Evolutionary conservation across 2,113 vertebrate species (phyloP).

Genomic region (Mugil cephalus): DNA sequence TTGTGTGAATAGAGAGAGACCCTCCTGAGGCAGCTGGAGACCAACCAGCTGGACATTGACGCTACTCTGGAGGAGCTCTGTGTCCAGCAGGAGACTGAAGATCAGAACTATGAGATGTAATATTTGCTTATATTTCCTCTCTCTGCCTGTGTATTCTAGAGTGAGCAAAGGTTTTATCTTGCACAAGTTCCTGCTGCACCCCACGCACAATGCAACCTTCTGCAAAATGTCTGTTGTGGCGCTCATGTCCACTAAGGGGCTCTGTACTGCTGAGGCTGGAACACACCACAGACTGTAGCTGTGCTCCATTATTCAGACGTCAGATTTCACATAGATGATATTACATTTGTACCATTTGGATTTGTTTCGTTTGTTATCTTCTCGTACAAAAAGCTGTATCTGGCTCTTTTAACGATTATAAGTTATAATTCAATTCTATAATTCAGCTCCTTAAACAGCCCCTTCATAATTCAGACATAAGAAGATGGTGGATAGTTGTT

Average conservation of each 20-base stretch:
- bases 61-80: conserved; percentile 96
- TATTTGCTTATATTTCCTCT: not conserved
- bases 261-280: not conserved
- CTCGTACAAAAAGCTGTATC: no score
- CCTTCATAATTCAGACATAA: not conserved
- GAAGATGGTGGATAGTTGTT: not conserved
- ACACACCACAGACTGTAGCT: not conserved
- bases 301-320: not conserved
- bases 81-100: conserved; percentile 97
- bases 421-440: no score
- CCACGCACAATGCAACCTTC: not conserved
- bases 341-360: conserved; percentile 1
- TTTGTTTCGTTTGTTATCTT: no score
- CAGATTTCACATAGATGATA: conserved; percentile 17
- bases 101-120: conserved; percentile 98
- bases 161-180: not conserved
- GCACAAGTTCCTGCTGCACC: not conserved
- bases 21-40: conserved; percentile 95
- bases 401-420: no score
- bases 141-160: not conserved
- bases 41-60: conserved; percentile 97
- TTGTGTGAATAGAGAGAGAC: conserved; percentile 89
- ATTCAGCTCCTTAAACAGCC: no score
- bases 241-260: not conserved
- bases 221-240: not conserved